Evolutionary conservation across 2,797 vertebrate species (phyloP), one percentile per base, ranked within the genome.

Genomic region (Chaenodraco wilsoni): DNA sequence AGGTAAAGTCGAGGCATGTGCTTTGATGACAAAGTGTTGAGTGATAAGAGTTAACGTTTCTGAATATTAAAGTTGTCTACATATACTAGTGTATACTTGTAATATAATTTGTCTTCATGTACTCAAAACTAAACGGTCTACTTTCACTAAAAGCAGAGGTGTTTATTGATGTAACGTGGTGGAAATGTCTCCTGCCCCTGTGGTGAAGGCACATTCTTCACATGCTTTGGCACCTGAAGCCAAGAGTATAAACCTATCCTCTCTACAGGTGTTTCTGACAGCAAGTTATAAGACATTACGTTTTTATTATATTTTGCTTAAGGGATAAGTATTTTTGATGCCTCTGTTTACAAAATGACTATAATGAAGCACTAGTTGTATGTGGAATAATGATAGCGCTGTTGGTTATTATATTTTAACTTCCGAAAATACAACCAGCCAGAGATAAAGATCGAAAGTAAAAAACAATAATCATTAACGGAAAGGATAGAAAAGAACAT

Each of bases 131-230:
- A 17, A 15, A 3, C 44, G 49, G 46, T 37, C 27, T 48, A 3
- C 10, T 33, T 15, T 58, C 57, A 54, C 23, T 67, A 27, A 11
- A 44, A 78, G 55, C 49, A 63, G 44, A 49, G 74, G 65, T 72
- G 68, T 59, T 16, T 59, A 54, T 58, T 66, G 33, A 65, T 67
- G 46, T 7, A 40, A 50, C 33, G 40, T 16, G 19, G 17, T 10
- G 31, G 43, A 45, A 76, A 84, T 44, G 37, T 76, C 46, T 72
- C 60, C 61, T 31, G 64, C 48, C 56, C 74, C 78, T 75, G 58
- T 73, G 59, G 67, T 41, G 72, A 54, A 81, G 77, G n/a, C 43
- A 77, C 82, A 91, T 91, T 89, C 81, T 82, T 89, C 64, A 76
- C 65, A 89, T 91, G 58, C 69, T 88, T 76, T 66, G 68, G 69